Evolutionary conservation across 2,113 vertebrate genomes (phyloP).

Genomic region (Centropristis striata): DNA sequence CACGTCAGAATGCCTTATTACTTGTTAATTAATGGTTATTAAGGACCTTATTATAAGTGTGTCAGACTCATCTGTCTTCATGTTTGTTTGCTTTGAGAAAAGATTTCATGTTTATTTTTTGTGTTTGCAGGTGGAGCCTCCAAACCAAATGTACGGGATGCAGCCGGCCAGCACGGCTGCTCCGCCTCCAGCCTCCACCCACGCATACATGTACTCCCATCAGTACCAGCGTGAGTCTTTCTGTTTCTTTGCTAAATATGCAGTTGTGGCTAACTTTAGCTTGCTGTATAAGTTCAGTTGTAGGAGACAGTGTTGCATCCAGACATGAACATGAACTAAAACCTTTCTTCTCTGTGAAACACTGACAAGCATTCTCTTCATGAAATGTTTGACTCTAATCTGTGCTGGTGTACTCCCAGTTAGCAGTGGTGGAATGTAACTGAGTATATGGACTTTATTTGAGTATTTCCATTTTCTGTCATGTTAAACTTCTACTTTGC

Average conservation of each 20-base stretch:
- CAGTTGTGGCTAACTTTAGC: no score
- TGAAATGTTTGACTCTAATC: slow-evolving; percentile 46
- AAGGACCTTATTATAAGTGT: no score
- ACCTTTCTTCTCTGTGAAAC: slow-evolving; percentile 9
- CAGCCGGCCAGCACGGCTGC: slow-evolving; percentile 74
- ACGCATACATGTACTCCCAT: slow-evolving; percentile 86
- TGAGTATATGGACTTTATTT: no score
- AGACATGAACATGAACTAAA: not conserved
- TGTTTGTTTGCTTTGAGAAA: not conserved
- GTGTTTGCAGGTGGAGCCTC: slow-evolving; percentile 86
- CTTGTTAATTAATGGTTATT: no score
- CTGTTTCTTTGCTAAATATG: not conserved
- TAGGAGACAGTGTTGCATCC: not conserved
- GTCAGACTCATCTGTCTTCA: no score
- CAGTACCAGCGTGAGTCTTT: slow-evolving; percentile 91
- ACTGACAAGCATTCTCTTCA: slow-evolving; percentile 40
- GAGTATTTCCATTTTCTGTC: no score
- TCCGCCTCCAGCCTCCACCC: slow-evolving; percentile 75
- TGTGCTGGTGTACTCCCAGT: no score
- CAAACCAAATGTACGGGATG: slow-evolving; percentile 87
- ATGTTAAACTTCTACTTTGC: no score
- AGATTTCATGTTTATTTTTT: not conserved
- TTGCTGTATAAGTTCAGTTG: not conserved
- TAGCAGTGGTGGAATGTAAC: no score
- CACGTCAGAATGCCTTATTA: no score